These are phyloP conservation scores for Pseudomyrmex cubaensis DNA, from an alignment of 1,140 invertebrate genomes.

Conservation along the genomic window DNA sequence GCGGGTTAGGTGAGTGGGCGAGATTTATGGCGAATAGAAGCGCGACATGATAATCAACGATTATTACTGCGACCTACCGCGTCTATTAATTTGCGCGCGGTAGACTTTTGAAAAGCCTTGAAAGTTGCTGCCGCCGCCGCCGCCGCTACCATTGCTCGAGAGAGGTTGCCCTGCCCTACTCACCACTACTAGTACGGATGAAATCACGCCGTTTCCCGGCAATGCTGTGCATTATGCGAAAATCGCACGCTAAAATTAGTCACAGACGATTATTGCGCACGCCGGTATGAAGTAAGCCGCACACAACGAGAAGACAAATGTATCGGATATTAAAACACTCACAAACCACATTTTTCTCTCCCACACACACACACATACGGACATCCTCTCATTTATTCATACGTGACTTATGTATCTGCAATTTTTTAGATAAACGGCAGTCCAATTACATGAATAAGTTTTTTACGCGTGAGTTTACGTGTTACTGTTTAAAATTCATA, in stretches of 20 bases:
- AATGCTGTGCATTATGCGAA: slow-evolving; percentile 73
- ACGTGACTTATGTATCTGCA: too few relatives aligned
- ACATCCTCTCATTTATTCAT: too few relatives aligned
- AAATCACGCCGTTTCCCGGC: slow-evolving; percentile 77
- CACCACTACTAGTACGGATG: slow-evolving; percentile 67
- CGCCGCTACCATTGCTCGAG: too few relatives aligned
- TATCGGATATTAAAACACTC: slow-evolving; percentile 4
- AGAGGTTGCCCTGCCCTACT: slow-evolving; percentile 58
- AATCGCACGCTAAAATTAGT: slow-evolving; percentile 78
- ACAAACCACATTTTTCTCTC: neutral
- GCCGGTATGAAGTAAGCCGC: slow-evolving; percentile 19
- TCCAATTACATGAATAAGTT: too few relatives aligned
- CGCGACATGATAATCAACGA: slow-evolving; percentile 71
- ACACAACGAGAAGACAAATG: neutral
- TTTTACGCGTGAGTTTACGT: too few relatives aligned
- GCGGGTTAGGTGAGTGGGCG: slow-evolving; percentile 59
- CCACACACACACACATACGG: too few relatives aligned
- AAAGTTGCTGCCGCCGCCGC: slow-evolving; percentile 38
- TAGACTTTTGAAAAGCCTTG: slow-evolving; percentile 82
- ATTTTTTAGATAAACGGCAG: too few relatives aligned
- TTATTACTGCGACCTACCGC: slow-evolving; percentile 66
- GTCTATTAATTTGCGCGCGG: slow-evolving; percentile 75
- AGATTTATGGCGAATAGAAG: slow-evolving; percentile 76
- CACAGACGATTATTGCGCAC: slow-evolving; percentile 67
- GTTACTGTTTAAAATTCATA: too few relatives aligned